Percentiles rank a stretch among this genome's conserved stretches.
phyloP scores from a whole-genome alignment of 2,797 vertebrate genomes.

The Leptodon cayanensis region DNA sequence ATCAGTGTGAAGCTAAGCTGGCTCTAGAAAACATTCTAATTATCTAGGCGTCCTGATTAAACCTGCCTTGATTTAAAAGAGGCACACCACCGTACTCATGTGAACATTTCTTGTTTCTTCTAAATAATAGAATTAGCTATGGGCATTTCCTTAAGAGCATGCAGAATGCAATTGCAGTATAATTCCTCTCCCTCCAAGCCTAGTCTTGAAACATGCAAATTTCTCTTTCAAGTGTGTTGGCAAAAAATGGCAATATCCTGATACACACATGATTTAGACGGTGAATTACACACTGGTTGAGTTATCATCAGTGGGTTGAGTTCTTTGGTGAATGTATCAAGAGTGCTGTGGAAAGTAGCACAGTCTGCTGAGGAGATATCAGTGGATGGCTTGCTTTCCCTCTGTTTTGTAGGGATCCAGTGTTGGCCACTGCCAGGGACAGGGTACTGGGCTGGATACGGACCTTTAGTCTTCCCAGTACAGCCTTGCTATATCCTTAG shows the following conservation, averaged over 20 bases:
- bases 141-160: slow-evolving; percentile 59
- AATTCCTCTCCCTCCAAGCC: slow-evolving; percentile 52
- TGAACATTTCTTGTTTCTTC: neutral
- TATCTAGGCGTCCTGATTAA: neutral
- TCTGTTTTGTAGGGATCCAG: neutral
- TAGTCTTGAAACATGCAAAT: slow-evolving; percentile 62
- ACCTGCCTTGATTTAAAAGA: slow-evolving; percentile 8
- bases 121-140: slow-evolving; percentile 47
- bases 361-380: neutral
- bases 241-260: slow-evolving; percentile 41
- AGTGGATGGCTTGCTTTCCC: neutral
- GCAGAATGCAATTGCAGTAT: slow-evolving; percentile 29
- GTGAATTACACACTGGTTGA: neutral
- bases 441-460: neutral
- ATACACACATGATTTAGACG: neutral
- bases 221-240: slow-evolving; percentile 46
- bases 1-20: neutral
- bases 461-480: neutral
- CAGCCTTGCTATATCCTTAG: neutral
- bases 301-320: neutral
- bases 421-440: neutral
- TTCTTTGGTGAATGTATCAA: neutral
- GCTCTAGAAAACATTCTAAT: neutral
- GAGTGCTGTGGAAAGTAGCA: neutral
- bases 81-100: rapidly evolving